Percentiles rank a stretch among this genome's conserved stretches.
Conservation (phyloP, 2,888 invertebrate species). For the Drosophila eohydei region DNA sequence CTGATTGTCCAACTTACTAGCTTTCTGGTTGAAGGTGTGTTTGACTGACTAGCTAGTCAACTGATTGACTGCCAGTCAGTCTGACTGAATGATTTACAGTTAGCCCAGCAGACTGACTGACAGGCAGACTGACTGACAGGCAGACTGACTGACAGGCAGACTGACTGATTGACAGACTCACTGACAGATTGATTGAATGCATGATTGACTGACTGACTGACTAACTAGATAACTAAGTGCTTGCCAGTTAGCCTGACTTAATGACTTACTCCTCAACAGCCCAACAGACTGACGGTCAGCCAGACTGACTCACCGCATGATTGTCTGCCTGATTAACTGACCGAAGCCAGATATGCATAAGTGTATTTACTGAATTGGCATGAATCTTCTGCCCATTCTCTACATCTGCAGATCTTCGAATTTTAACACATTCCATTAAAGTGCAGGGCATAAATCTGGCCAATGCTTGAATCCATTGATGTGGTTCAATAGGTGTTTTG, state of each 20-base stretch:
- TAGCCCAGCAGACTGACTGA: too few species aligned
- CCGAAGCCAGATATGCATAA: neutral
- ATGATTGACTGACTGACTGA: neutral
- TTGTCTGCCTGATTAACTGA: neutral
- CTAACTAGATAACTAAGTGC: neutral
- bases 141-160: neutral
- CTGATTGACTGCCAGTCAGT: too few species aligned
- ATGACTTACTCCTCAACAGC: neutral
- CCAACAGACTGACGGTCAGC: neutral
- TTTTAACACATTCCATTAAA: slow-evolving; percentile 3
- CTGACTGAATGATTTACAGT: too few species aligned
- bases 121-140: too few species aligned
- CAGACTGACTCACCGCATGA: neutral
- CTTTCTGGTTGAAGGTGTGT: too few species aligned
- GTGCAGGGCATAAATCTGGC: slow-evolving; percentile 7
- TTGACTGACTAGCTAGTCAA: too few species aligned
- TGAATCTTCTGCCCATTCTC: too few species aligned
- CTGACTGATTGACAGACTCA: too few species aligned
- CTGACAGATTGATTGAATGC: neutral
- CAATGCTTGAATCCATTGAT: slow-evolving; percentile 29
- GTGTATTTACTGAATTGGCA: neutral
- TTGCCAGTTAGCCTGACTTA: neutral
- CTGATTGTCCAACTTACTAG: too few species aligned
- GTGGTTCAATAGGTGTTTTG: slow-evolving; percentile 63
- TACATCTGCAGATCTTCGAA: neutral